These are phyloP conservation scores for Chelmon rostratus DNA, from an alignment of 2,797 vertebrate genomes.

Conservation along the genomic window DNA sequence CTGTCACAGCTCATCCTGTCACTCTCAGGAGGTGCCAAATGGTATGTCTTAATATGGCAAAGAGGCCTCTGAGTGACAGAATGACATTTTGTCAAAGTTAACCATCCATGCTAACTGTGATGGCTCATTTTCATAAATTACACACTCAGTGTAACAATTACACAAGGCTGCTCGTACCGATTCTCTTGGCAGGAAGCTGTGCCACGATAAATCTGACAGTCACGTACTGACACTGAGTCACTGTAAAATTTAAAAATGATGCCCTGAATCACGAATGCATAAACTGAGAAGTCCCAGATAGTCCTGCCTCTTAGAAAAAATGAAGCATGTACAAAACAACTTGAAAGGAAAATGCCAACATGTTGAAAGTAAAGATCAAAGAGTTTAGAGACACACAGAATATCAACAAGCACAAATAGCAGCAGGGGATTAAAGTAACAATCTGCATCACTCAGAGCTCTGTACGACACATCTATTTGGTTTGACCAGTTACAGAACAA, in stretches of 20 bases:
- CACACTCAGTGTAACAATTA: constrained; percentile 61
- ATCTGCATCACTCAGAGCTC: constrained; percentile 76
- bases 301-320: constrained; percentile 43
- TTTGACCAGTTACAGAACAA: constrained; percentile 83
- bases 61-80: constrained; percentile 58
- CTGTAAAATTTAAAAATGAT: constrained; percentile 63
- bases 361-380: constrained; percentile 28
- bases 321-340: constrained; percentile 41
- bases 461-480: constrained; percentile 84
- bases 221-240: constrained; percentile 59
- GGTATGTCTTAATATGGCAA: constrained; percentile 35
- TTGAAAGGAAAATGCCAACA: constrained; percentile 29
- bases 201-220: constrained; percentile 47
- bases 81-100: constrained; percentile 48
- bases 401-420: constrained; percentile 80
- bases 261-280: constrained; percentile 57
- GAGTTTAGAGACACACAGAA: constrained; percentile 63
- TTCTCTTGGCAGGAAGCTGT: constrained; percentile 52
- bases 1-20: constrained; percentile 39
- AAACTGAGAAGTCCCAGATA: constrained; percentile 48
- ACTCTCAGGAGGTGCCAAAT: constrained; percentile 26
- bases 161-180: constrained; percentile 51
- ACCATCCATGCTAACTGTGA: constrained; percentile 63
- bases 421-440: constrained; percentile 70
- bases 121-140: constrained; percentile 71